Conservation (phyloP, 1,140 invertebrate species). For the Globodera ellingtonae region DNA sequence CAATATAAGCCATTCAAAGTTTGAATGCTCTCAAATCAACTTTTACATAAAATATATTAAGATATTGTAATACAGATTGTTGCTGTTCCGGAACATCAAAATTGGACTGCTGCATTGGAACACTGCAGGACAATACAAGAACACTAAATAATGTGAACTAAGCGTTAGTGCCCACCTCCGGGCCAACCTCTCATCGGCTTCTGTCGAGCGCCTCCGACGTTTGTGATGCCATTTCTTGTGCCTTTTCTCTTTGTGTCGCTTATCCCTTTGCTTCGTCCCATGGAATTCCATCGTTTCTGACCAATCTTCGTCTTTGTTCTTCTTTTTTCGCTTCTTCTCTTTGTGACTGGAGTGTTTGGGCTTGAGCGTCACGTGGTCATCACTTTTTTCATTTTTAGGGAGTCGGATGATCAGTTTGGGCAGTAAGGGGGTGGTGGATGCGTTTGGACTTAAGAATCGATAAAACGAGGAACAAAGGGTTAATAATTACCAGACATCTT, state of each 20-base stretch:
- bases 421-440: conserved; percentile 1
- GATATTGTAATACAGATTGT: neutral
- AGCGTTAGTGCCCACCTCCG: too few relatives aligned
- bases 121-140: neutral
- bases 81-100: neutral
- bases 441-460: neutral
- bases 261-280: conserved; percentile 9
- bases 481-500: neutral
- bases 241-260: conserved; percentile 33
- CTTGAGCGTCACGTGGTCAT: neutral
- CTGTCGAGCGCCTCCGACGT: conserved; percentile 21
- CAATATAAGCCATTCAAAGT: neutral
- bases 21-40: neutral
- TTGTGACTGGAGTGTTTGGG: neutral
- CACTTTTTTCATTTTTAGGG: conserved; percentile 21
- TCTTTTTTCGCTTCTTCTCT: conserved; percentile 38
- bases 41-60: neutral
- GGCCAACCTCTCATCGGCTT: neutral
- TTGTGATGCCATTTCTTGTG: conserved; percentile 27
- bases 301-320: conserved; percentile 33
- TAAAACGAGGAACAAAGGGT: neutral
- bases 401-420: conserved; percentile 38
- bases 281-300: conserved; percentile 5
- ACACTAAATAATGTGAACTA: neutral
- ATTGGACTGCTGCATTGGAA: neutral